These are phyloP conservation scores for Euwallacea similis DNA, from an alignment of 1,140 invertebrate genomes.

Conservation along the genomic window DNA sequence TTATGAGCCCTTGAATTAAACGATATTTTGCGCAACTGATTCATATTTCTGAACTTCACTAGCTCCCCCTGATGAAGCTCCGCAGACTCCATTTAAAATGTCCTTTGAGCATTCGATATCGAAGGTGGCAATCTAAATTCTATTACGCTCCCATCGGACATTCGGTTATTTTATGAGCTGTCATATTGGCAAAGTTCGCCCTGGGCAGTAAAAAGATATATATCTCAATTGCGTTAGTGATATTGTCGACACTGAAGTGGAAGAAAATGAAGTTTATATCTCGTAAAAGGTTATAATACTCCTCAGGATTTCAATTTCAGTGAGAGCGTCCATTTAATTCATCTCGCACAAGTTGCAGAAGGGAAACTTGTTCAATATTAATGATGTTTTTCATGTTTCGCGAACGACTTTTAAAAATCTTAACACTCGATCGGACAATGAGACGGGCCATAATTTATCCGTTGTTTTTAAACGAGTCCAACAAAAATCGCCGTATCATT, in stretches of 20 bases:
- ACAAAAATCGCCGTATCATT: constrained; percentile 39
- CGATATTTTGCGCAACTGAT: no score
- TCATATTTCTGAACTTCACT: no score
- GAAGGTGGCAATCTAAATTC: constrained; percentile 52
- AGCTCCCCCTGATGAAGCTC: no score
- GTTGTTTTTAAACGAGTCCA: constrained; percentile 25
- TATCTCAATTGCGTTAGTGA: constrained; percentile 36
- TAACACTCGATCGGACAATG: constrained; percentile 28
- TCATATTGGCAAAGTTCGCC: constrained; percentile 52
- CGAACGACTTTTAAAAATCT: constrained; percentile 38
- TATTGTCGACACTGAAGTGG: constrained; percentile 8
- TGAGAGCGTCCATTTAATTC: not conserved
- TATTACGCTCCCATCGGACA: constrained; percentile 51
- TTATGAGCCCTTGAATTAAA: constrained; percentile 46
- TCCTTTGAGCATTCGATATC: constrained; percentile 39
- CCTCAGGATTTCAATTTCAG: not conserved
- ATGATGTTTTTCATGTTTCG: constrained; percentile 11
- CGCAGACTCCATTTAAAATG: no score
- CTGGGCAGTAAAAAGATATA: constrained; percentile 39
- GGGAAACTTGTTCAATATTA: constrained; percentile 1
- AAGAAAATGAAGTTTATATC: constrained; percentile 6
- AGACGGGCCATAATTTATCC: constrained; percentile 31
- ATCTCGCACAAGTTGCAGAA: no score
- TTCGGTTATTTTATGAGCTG: constrained; percentile 53
- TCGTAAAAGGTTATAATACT: constrained; percentile 1